phyloP scores from a whole-genome alignment of 1,140 invertebrate species.

The Drosophila tropicalis region DNA sequence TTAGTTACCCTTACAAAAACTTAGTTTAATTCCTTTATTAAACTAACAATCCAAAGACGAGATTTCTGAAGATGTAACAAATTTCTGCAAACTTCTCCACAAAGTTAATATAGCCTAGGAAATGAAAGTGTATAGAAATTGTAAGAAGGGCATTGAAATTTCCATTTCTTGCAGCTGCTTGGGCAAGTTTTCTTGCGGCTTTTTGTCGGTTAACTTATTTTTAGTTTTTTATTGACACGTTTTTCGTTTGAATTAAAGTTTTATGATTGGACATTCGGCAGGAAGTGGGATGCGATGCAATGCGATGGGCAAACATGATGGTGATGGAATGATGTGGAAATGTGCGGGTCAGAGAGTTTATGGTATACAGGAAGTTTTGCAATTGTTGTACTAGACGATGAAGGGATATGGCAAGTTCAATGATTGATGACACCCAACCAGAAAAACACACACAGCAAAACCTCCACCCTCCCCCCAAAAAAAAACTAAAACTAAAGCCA shows the following conservation, averaged over 20 bases:
- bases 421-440: conserved; percentile 64
- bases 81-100: background rate
- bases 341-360: conserved; percentile 49
- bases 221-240: conserved; percentile 52
- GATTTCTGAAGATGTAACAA: background rate
- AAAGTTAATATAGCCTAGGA: background rate
- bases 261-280: conserved; percentile 44
- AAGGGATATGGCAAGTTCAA: conserved; percentile 34
- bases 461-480: background rate
- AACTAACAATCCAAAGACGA: no score
- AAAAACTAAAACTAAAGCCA: conserved; percentile 1
- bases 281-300: conserved; percentile 22
- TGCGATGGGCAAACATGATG: background rate
- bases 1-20: background rate
- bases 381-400: background rate
- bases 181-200: conserved; percentile 42
- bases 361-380: conserved; percentile 58
- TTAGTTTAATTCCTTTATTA: no score
- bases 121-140: background rate
- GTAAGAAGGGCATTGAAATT: conserved; percentile 34
- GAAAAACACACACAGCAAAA: background rate
- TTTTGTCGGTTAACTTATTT: conserved; percentile 44
- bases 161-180: conserved; percentile 37
- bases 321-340: conserved; percentile 43
- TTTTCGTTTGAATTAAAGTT: conserved; percentile 58